Evolutionary conservation across 2,888 invertebrate genomes (phyloP).

Genomic region (Timandra comae): DNA sequence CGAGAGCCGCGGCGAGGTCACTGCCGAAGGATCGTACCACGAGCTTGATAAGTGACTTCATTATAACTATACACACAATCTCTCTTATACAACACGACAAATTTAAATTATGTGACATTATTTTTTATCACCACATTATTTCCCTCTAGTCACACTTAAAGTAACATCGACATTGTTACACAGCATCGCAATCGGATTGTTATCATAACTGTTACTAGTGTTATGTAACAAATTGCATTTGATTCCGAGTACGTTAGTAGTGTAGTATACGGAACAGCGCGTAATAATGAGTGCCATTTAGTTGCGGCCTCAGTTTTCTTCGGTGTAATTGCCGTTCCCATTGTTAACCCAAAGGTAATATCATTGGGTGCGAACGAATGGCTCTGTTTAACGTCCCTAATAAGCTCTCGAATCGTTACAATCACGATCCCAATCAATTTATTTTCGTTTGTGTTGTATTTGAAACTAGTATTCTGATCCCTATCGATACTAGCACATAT

Average conservation of each 20-base stretch:
- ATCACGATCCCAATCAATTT: slow-evolving; percentile 21
- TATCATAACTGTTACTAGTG: slow-evolving; percentile 49
- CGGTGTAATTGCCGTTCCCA: slow-evolving; percentile 33
- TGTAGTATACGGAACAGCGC: slow-evolving; percentile 23
- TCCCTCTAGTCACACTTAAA: too few relatives aligned
- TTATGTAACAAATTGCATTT: slow-evolving; percentile 46
- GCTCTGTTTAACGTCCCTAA: slow-evolving; percentile 32
- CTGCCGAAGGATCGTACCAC: slow-evolving; percentile 56
- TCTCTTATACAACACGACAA: slow-evolving; percentile 23
- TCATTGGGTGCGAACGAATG: slow-evolving; percentile 41
- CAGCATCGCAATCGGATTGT: slow-evolving; percentile 47
- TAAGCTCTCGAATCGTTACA: slow-evolving; percentile 28
- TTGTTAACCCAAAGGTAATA: slow-evolving; percentile 43
- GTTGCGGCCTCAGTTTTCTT: slow-evolving; percentile 35
- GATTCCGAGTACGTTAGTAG: slow-evolving; percentile 30
- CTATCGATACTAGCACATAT: too few relatives aligned
- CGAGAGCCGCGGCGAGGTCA: slow-evolving; percentile 70
- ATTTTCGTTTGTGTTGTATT: slow-evolving; percentile 4
- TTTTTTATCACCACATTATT: too few relatives aligned
- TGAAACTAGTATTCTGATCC: not conserved
- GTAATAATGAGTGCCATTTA: slow-evolving; percentile 43
- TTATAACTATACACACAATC: slow-evolving; percentile 23
- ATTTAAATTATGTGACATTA: too few relatives aligned
- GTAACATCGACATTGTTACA: slow-evolving; percentile 42
- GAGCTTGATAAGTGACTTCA: slow-evolving; percentile 35